Evolutionary conservation across 2,113 vertebrate species (phyloP).

Genomic region (Dascyllus trimaculatus): DNA sequence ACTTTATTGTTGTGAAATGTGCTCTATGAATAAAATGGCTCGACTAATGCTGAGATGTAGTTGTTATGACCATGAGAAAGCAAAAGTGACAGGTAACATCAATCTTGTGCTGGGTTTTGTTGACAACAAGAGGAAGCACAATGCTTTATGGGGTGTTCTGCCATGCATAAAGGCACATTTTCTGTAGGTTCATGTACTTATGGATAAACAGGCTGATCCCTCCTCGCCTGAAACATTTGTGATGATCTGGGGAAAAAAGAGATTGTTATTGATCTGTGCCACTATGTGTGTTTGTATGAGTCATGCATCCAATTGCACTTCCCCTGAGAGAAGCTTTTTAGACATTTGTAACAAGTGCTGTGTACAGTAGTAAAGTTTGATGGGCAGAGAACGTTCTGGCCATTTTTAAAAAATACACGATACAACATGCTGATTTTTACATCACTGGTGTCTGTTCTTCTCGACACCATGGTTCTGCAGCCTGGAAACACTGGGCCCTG

Average conservation of each 20-base stretch:
- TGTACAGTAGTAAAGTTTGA: not conserved
- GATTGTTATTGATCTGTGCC: constrained; percentile 51
- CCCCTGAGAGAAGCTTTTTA: constrained; percentile 20
- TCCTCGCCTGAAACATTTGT: constrained; percentile 16
- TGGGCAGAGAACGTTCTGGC: not conserved
- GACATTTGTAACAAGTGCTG: constrained; percentile 11
- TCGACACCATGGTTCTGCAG: not conserved
- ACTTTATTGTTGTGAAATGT: not conserved
- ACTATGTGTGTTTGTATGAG: constrained; percentile 11
- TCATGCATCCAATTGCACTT: constrained; percentile 26
- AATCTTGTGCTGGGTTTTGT: constrained; percentile 12
- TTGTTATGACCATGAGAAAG: constrained; percentile 1
- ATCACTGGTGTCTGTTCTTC: not conserved
- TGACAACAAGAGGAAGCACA: constrained; percentile 20
- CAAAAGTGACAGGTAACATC: constrained; percentile 17
- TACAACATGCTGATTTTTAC: constrained; percentile 3
- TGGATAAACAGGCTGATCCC: not conserved
- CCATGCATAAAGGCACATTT: not conserved
- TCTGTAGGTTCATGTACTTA: not conserved
- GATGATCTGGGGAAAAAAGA: constrained; percentile 34
- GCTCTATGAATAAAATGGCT: not conserved
- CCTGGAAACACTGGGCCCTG: not conserved
- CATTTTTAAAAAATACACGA: constrained; percentile 24
- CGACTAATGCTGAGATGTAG: constrained; percentile 10
- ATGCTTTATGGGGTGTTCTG: not conserved